Conservation (phyloP, 2,888 invertebrate genomes). For the Pyrgus malvae region DNA sequence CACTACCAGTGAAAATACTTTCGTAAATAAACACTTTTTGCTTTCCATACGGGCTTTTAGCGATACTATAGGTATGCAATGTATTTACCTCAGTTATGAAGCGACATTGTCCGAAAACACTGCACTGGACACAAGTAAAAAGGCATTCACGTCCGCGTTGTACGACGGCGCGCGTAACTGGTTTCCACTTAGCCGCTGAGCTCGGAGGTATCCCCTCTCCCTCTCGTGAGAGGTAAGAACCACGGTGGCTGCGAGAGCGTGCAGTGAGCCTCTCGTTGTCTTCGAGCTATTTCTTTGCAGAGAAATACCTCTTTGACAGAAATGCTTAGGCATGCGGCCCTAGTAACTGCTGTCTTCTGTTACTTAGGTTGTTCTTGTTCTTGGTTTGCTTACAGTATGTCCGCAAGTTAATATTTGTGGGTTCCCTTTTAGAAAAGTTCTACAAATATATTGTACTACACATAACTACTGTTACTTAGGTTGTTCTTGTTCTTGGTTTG, state of each 20-base stretch:
- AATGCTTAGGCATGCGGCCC: too few species aligned
- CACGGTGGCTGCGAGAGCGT: constrained; percentile 30
- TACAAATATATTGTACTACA: too few species aligned
- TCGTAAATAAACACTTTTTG: constrained; percentile 11
- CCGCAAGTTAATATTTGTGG: too few species aligned
- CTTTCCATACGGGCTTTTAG: neutral
- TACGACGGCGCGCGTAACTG: constrained; percentile 39
- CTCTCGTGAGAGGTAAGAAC: constrained; percentile 23
- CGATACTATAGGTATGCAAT: neutral
- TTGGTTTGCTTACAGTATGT: too few species aligned
- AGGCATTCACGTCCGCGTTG: constrained; percentile 35
- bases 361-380: too few species aligned
- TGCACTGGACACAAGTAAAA: constrained; percentile 28
- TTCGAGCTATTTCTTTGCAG: too few species aligned
- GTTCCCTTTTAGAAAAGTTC: too few species aligned
- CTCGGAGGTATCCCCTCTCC: constrained; percentile 38
- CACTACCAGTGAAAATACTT: constrained; percentile 22
- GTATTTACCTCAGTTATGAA: constrained; percentile 36
- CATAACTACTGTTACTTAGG: too few species aligned
- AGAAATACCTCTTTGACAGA: too few species aligned
- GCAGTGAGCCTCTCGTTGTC: too few species aligned
- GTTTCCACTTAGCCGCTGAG: constrained; percentile 32
- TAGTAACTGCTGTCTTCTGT: too few species aligned
- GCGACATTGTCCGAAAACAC: constrained; percentile 37
- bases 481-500: too few species aligned